Percentiles rank a stretch among this genome's conserved stretches.
Conservation (phyloP, 1,140 invertebrate species). For the Pantala flavescens region DNA sequence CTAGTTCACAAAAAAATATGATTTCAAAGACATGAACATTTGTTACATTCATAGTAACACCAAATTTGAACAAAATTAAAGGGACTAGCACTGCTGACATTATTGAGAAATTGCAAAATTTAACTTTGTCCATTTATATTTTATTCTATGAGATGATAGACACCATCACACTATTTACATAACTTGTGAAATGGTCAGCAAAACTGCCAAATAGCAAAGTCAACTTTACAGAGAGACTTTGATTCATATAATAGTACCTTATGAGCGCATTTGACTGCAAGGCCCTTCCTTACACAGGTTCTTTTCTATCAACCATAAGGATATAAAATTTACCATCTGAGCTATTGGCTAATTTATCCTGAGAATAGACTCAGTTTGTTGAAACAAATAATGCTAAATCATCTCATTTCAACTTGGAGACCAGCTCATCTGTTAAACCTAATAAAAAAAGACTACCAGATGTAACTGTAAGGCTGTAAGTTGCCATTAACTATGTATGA, state of each 20-base stretch:
- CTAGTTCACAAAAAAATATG: conserved; percentile 3
- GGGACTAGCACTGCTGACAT: conserved; percentile 7
- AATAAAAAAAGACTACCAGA: conserved; percentile 9
- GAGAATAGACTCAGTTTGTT: conserved; percentile 1
- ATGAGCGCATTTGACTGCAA: not conserved
- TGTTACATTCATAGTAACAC: not conserved
- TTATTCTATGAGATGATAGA: conserved; percentile 8
- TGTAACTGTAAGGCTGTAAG: conserved; percentile 1
- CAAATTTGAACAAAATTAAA: not conserved
- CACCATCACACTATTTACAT: conserved; percentile 9
- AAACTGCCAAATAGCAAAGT: conserved; percentile 1
- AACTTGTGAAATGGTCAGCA: conserved; percentile 5
- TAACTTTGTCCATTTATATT: conserved; percentile 7
- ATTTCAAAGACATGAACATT: not conserved
- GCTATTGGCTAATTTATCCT: conserved; percentile 2
- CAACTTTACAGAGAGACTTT: conserved; percentile 2
- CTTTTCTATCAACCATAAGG: not conserved
- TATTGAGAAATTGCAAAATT: not conserved
- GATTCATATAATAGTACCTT: not conserved
- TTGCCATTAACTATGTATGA: conserved; percentile 6
- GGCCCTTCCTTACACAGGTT: not conserved
- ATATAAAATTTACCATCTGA: conserved; percentile 8
- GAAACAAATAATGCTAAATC: not conserved
- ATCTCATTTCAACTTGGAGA: conserved; percentile 9
- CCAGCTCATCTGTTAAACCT: not conserved